Conservation (phyloP, 2,113 vertebrate genomes). For the Gobius niger region DNA sequence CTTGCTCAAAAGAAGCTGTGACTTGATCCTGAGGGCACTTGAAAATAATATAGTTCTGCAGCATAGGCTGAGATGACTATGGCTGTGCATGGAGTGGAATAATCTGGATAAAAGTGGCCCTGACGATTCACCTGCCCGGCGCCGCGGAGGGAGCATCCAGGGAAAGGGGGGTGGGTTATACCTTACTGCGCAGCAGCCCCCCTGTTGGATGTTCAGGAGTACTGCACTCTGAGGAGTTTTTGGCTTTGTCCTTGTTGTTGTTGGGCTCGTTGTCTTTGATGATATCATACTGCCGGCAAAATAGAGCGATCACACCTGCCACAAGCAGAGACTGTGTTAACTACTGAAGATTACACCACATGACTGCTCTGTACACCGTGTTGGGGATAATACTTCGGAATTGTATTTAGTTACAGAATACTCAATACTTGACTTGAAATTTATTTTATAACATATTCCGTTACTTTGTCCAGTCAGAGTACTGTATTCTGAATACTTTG, state of each 20-base stretch:
- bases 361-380: neutral
- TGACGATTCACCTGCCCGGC: slow-evolving; percentile 73
- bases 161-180: slow-evolving; percentile 66
- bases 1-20: slow-evolving; percentile 19
- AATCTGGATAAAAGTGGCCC: slow-evolving; percentile 44
- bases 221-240: slow-evolving; percentile 91
- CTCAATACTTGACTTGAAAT: no score
- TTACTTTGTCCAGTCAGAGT: no score
- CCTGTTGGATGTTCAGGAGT: slow-evolving; percentile 92
- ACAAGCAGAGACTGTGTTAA: neutral
- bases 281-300: slow-evolving; percentile 94
- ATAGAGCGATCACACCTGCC: slow-evolving; percentile 90
- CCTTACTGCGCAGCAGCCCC: slow-evolving; percentile 93
- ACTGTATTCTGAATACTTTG: no score
- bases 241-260: slow-evolving; percentile 95
- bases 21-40: slow-evolving; percentile 6
- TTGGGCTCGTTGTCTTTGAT: slow-evolving; percentile 96
- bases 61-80: slow-evolving; percentile 45
- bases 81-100: slow-evolving; percentile 43
- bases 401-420: no score
- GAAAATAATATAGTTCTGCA: slow-evolving; percentile 21
- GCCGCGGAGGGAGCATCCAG: slow-evolving; percentile 54
- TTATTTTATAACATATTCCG: no score
- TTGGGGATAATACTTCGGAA: neutral
- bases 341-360: neutral